Percentiles rank a stretch among this genome's conserved stretches.
These are phyloP conservation scores for Clepsis dumicolana DNA, from an alignment of 2,888 invertebrate genomes.

Conservation along the genomic window DNA sequence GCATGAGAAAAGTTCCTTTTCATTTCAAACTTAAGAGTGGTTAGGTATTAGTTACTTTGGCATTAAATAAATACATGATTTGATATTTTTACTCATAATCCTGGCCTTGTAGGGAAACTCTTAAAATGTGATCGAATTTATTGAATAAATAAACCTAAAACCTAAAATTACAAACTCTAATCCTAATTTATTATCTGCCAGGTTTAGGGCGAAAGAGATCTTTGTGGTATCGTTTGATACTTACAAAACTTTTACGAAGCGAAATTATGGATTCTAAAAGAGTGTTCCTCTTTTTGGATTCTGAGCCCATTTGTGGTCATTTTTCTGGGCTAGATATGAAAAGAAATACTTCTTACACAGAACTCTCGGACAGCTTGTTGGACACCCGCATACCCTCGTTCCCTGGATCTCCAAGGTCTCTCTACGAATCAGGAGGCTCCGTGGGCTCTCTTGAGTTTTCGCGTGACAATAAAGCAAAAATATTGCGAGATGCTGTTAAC, in stretches of 20 bases:
- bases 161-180: too few species aligned
- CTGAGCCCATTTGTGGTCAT: neutral
- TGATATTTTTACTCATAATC: neutral
- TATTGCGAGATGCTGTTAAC: conserved; percentile 57
- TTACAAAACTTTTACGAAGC: neutral
- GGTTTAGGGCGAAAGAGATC: neutral
- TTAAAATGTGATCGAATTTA: neutral
- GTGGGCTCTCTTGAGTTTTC: conserved; percentile 36
- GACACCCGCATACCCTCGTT: conserved; percentile 63
- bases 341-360: conserved; percentile 50
- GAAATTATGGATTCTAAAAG: neutral
- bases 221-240: neutral
- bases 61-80: neutral
- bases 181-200: too few species aligned
- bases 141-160: neutral
- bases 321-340: neutral
- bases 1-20: neutral
- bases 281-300: neutral
- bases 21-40: neutral
- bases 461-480: neutral
- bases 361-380: conserved; percentile 62
- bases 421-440: conserved; percentile 45
- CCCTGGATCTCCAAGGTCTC: conserved; percentile 60
- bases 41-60: neutral
- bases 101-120: neutral